Percentiles rank a stretch among this genome's conserved stretches.
Conservation (phyloP, 2,113 vertebrate species). For the Rynchops niger region DNA sequence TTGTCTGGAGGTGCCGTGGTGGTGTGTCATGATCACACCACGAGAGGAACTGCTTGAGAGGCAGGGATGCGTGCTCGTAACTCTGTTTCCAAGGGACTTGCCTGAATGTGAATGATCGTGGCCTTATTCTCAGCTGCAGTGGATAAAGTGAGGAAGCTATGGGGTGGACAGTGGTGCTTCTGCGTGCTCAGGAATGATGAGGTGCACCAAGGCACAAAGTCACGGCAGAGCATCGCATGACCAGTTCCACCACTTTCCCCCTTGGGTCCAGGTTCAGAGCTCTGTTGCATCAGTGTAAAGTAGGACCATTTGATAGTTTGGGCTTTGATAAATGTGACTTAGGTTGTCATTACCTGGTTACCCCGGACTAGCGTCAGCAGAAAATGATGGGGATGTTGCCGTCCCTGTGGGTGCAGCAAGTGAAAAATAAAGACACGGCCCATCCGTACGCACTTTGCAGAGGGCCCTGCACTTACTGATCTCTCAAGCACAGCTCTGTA, state of each 20-base stretch:
- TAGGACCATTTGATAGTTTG: accelerated
- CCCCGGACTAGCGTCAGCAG: neutral
- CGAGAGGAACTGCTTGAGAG: neutral
- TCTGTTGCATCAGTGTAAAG: neutral
- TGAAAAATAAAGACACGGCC: neutral
- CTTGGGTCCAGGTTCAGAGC: neutral
- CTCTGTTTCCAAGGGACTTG: neutral
- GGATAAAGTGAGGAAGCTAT: neutral
- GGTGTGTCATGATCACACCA: neutral
- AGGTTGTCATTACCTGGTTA: neutral
- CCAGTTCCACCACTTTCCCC: neutral
- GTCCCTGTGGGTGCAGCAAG: neutral
- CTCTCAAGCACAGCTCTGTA: neutral
- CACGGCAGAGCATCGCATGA: neutral
- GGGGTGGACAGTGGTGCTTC: neutral
- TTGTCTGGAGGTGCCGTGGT: neutral
- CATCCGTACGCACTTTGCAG: accelerated
- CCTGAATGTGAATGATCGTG: neutral
- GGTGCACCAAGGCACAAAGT: neutral
- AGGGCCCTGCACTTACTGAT: neutral
- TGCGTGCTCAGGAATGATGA: neutral
- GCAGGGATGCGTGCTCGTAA: accelerated
- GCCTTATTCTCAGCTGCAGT: neutral
- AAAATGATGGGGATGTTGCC: neutral
- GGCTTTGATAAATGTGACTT: neutral